Base-by-base conservation (phyloP, 2,888 invertebrate genomes). In the Argyra leucocephala region DNA sequence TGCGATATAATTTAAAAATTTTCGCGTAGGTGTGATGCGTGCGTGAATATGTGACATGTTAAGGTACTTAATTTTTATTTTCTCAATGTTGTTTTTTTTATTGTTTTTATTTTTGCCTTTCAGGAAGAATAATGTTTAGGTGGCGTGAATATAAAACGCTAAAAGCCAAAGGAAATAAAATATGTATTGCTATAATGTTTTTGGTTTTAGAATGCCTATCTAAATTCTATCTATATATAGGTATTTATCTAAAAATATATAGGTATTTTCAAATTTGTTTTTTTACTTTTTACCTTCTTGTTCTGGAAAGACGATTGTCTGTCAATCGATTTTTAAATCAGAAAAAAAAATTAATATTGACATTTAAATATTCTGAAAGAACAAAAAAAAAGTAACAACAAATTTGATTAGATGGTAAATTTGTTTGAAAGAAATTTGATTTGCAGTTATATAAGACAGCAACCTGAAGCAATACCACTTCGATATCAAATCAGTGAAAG, bases 1-100 rank as follows among this genome's bases (percentile, higher is more conserved):
- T 31, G 10, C 31, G 31, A 31, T 31, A 31, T 10, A 31, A 3
- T 37, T 37, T 37, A 3, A 48, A 18, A 18, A 48, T 9, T 48
- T 18, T 48, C 3, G 48, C 18, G 48, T 48, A 48, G 48, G 48
- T 15, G 9, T 48, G 18, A 18, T 48, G 15, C 15, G 48, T 48
- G 48, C 48, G 48, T 48, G 48, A 48, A 48, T 48, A 48, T 48
- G 48, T 48, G 48, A 48, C 48, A 48, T 48, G 48, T 48, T 48
- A 48, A 48, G 48, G 48, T 48, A 48, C 48, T 48, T 48, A 12
- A 48, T 48, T 48, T 48, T 37, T 37, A 6, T 26, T 26, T 31
- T 31, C 12, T 31, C 7, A 18, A 48, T 48, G 12, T n/a, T 48
- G 48, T 1, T 48, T n/a, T 48, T 48, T 48, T 6, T 48, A 18